These are phyloP conservation scores for Clarias magur DNA, from an alignment of 2,113 vertebrate species.

Conservation along the genomic window DNA sequence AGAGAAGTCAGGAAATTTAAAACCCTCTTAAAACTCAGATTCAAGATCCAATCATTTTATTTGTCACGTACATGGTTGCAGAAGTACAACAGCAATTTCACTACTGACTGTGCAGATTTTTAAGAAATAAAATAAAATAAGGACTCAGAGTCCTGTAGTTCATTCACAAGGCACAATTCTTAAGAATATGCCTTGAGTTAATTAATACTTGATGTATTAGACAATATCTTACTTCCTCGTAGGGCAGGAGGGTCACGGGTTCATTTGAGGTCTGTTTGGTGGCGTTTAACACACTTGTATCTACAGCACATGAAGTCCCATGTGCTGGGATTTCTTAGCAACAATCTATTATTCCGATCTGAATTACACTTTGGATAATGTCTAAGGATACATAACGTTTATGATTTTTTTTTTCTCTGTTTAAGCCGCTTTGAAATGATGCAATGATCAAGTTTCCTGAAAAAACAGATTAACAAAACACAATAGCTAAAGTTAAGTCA, in stretches of 20 bases:
- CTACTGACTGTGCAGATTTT: no score
- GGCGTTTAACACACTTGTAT: neutral
- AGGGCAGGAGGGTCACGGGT: neutral
- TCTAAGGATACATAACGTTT: conserved; percentile 4
- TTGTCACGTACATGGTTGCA: no score
- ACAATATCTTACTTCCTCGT: neutral
- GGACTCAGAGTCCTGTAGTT: neutral
- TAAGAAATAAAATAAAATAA: no score
- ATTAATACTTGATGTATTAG: conserved; percentile 10
- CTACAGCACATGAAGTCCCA: neutral
- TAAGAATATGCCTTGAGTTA: conserved; percentile 5
- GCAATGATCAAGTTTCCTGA: conserved; percentile 18
- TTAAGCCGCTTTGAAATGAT: conserved; percentile 6
- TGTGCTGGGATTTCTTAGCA: neutral
- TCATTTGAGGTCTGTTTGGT: neutral
- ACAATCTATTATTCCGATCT: neutral
- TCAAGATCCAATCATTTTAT: no score
- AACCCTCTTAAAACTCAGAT: neutral
- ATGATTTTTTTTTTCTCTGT: neutral
- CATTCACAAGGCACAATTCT: neutral
- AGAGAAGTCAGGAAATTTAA: conserved; percentile 18
- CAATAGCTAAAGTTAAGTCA: conserved; percentile 10
- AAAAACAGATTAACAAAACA: conserved; percentile 27
- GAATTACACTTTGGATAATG: conserved; percentile 9
- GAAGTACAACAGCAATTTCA: no score